Conservation (phyloP, 2,888 invertebrate genomes). For the Calephelis perditalis region DNA sequence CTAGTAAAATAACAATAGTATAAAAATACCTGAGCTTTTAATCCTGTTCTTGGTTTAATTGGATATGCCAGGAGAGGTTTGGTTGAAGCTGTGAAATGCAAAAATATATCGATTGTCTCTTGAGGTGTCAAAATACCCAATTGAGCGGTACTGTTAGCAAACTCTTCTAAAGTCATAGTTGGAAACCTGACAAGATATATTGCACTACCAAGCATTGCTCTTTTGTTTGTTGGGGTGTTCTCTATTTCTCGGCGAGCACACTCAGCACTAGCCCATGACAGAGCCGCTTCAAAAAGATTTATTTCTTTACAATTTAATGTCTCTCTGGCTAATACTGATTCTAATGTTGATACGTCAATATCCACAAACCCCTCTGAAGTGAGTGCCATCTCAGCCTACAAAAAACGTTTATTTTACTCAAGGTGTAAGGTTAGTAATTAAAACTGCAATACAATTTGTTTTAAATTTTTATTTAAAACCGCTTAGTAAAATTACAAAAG, state of each 20-base stretch:
- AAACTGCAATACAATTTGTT: conserved; percentile 78
- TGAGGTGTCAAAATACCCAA: conserved; percentile 93
- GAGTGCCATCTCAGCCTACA: conserved; percentile 96
- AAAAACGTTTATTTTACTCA: conserved; percentile 38
- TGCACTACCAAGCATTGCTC: conserved; percentile 85
- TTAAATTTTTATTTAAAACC: conserved; percentile 57
- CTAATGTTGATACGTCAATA: conserved; percentile 94
- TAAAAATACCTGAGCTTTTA: conserved; percentile 87
- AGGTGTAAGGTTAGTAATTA: conserved; percentile 48
- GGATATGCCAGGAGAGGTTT: conserved; percentile 92
- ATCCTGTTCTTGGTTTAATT: conserved; percentile 88
- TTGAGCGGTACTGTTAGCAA: conserved; percentile 96
- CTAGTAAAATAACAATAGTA: no score
- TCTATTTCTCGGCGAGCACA: conserved; percentile 91
- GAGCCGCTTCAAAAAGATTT: conserved; percentile 92
- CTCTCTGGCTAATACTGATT: conserved; percentile 93
- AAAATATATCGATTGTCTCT: conserved; percentile 96
- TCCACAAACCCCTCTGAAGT: conserved; percentile 97
- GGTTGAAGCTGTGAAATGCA: conserved; percentile 93
- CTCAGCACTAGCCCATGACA: conserved; percentile 96
- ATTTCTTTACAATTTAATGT: conserved; percentile 97
- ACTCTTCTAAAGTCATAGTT: conserved; percentile 93
- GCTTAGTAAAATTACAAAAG: conserved; percentile 41
- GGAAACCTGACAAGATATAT: conserved; percentile 94
- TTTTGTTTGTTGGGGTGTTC: conserved; percentile 87